Base-by-base conservation (phyloP, 2,888 invertebrate genomes). In the Parnassius smintheus region DNA sequence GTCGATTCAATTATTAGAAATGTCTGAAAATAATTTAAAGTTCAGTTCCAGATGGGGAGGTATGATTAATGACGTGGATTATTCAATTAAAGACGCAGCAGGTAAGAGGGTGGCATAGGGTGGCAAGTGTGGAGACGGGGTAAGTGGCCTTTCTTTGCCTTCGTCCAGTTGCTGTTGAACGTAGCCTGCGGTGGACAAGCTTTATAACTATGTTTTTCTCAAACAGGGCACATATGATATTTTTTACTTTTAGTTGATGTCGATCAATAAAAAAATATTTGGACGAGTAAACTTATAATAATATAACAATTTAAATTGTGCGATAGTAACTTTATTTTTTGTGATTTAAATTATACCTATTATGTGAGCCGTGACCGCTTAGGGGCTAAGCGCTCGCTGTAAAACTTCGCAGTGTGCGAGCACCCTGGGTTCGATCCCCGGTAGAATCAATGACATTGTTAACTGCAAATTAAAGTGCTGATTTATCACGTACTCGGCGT, bases 61-160 rank as follows among this genome's bases (percentile, higher is more conserved):
- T 82, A 88, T 92, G 91, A 92, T 92, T 91, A 92, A 92, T 92
- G 91, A 88, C 83, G 77, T 78, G 83, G 89, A 91, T 92, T 91
- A 92, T 92, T 92, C 89, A 92, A 92, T 92, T 91, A 91, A 91
- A 86, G 86, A 85, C 85, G 82, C 80, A 78, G 81, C 86, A 88
- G 89, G 89, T 88, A 83, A 81, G 81, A 76, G 77, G 75, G 81
- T 70, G 71, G 66, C 62, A 55, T 45, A 66, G 70, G 68, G 64
- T 35, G 59, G 64, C 65, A 68, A 45, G 18, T 18, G 42, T 51
- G 10, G 48, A 55, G 62, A 7, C 44, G 52, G 50, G 49, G 58
- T 49, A 62, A 62, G 58, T 63, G 64, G 66, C 65, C 56, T 56
- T 70, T 76, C 72, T 82, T 78, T 81, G 79, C 82, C 82, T 81